Evolutionary conservation across 2,888 invertebrate species (phyloP), one percentile per base, ranked within the genome.

Genomic region (Drosophila paramelanica): DNA sequence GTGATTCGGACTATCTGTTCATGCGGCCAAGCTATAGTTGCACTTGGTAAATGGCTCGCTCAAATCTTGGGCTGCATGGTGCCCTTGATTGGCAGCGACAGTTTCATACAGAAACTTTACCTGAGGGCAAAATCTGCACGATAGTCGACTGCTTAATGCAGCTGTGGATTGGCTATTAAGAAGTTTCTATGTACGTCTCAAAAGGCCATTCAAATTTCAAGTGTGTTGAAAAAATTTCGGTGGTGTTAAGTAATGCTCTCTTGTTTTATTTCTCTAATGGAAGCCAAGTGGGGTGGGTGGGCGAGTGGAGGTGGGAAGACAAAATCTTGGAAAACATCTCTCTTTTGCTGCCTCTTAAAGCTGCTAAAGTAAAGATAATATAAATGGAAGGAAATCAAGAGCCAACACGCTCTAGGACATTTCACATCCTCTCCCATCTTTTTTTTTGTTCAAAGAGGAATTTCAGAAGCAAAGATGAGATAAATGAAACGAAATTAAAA

Each of bases 1-100:
- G 25, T 36, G 31, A 33, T 13, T 38, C n/a, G n/a, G 45, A 46
- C 2, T n/a, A 25, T 38, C 27, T 23, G 4, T 13, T 5, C 10
- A 8, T 55, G 25, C 58, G 49, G 20, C 4, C 68, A 31, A 53
- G 52, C 36, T 6, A 11, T 41, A 67, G 70, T 33, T 70, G 47
- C 39, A 39, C 20, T 51, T 74, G 53, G 74, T 74, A 55, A 36
- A 23, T 36, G 46, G 55, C 0, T 55, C 5, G 23, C 23, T 5
- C 20, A 25, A 3, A 7, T 5, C 25, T 20, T 17, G 23, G 23
- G 31, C 5, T 41, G 41, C 31, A 1, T 25, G 8, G 8, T 17
- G 0, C 17, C 64, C 2, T 33, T 13, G 6, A 7, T 1, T 14
- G 3, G 64, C 5, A 10, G 1, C 20, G 6, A 4, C 13, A n/a